Evolutionary conservation across 2,888 invertebrate species (phyloP).

Genomic region (Cataglyphis albicans): DNA sequence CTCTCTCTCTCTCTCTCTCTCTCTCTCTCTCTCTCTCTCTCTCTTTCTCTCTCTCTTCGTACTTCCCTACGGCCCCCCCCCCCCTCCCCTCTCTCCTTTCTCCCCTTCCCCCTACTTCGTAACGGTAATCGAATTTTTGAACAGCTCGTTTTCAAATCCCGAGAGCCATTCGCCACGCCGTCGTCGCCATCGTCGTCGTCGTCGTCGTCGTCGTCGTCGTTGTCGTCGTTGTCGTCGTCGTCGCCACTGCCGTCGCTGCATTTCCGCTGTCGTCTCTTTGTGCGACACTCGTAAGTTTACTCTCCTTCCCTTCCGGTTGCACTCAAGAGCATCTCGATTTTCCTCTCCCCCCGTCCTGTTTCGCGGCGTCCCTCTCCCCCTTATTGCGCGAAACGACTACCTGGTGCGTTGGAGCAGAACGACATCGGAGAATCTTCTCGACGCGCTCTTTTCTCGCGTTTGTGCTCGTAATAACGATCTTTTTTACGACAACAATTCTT

Average conservation of each 20-base stretch:
- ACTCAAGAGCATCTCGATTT: constrained; percentile 22
- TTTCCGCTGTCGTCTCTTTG: constrained; percentile 52
- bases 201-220: constrained; percentile 15
- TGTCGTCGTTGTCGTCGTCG: constrained; percentile 32
- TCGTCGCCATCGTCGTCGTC: constrained; percentile 19
- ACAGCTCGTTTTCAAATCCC: constrained; percentile 79
- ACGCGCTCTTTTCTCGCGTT: constrained; percentile 41
- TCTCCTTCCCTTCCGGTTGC: constrained; percentile 46
- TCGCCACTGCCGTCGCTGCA: constrained; percentile 39
- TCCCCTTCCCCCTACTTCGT: constrained; percentile 30
- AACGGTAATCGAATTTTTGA: constrained; percentile 81
- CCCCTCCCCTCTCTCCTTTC: neutral
- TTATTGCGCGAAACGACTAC: constrained; percentile 46
- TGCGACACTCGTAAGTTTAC: constrained; percentile 56
- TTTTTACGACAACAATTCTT: constrained; percentile 56
- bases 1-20: neutral
- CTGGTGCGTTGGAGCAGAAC: constrained; percentile 40
- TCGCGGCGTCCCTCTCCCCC: neutral
- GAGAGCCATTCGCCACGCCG: constrained; percentile 66
- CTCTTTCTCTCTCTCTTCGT: neutral
- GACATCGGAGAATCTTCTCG: constrained; percentile 46
- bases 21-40: constrained; percentile 18
- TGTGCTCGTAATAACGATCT: constrained; percentile 58
- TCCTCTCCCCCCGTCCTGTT: constrained; percentile 9
- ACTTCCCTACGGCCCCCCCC: neutral